Base-by-base conservation (phyloP, 2,888 invertebrate genomes). In the Rosalia funebris region DNA sequence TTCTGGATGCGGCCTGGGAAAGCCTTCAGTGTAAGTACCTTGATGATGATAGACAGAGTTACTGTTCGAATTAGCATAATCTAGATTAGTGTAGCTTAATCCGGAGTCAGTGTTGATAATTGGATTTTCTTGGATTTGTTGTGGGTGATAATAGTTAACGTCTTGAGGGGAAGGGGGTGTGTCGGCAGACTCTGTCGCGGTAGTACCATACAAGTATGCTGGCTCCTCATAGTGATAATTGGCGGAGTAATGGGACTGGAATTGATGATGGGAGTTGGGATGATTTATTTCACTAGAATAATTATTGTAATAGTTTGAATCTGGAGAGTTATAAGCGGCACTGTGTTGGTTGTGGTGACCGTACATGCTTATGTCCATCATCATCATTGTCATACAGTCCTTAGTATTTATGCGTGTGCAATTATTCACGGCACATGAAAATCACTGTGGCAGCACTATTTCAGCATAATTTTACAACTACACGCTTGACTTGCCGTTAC, bases 81-180 rank as follows among this genome's bases (percentile, higher is more conserved):
- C 95, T 72, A 95, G 82, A 79, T 95, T 95, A 0, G 95, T 95
- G 79, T 95, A 95, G 79, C 94, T 93, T 60, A 95, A 84, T 0
- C 95, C 95, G 37, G 93, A 90, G 75, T 93, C 93, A 0, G 92
- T 91, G 75, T 90, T 92, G 70, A 94, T 93, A 42, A 93, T 92
- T 71, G 63, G 83, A 47, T 84, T 75, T 53, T 86, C 77, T 64
- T 77, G 75, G n/a, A 63, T 74, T 7, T 74, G 78, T 56, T 84
- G 83, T 50, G 79, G 74, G 44, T 80, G 78, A 75, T 86, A 87
- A 72, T 85, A 86, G 60, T 84, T 84, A 36, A 79, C 56, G 42
- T 81, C 79, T 64, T 80, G 79, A 1, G 80, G 78, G 7, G 80
- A 77, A 0, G 85, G 77, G 0, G 85, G 79, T 1, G 79, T 74